phyloP scores from a whole-genome alignment of 1,140 invertebrate species.

The Caligus rogercresseyi region DNA sequence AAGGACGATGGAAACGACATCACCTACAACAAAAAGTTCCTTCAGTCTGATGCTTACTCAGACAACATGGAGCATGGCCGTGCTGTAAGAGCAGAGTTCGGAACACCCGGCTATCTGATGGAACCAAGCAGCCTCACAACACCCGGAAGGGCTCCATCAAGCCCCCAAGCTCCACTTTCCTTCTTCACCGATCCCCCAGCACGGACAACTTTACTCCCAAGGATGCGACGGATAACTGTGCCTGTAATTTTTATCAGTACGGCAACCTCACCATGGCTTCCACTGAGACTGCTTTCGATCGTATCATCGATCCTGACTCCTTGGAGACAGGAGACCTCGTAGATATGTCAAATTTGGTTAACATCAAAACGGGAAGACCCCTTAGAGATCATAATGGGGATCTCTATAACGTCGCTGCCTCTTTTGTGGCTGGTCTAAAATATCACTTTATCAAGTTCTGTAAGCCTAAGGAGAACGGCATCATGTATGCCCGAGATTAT shows the following conservation, averaged over 20 bases:
- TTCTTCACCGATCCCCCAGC: background rate
- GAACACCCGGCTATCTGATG: constrained; percentile 5
- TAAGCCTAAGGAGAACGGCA: constrained; percentile 19
- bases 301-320: constrained; percentile 26
- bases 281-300: constrained; percentile 26
- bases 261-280: constrained; percentile 26
- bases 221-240: constrained; percentile 24
- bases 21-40: background rate
- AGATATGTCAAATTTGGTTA: constrained; percentile 14
- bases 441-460: constrained; percentile 26
- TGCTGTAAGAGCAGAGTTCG: constrained; percentile 5
- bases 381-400: constrained; percentile 23
- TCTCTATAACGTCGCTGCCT: constrained; percentile 26
- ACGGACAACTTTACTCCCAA: background rate
- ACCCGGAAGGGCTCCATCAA: background rate
- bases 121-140: constrained; percentile 1
- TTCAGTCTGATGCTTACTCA: constrained; percentile 11
- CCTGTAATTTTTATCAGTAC: constrained; percentile 24
- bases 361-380: constrained; percentile 23
- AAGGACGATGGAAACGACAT: background rate
- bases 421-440: constrained; percentile 25
- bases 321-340: constrained; percentile 24
- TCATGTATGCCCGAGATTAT: background rate
- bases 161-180: background rate
- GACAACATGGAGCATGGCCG: constrained; percentile 1